Evolutionary conservation across 1,140 invertebrate species (phyloP), one percentile per base, ranked within the genome.

Genomic region (Tetraneura akinire): DNA sequence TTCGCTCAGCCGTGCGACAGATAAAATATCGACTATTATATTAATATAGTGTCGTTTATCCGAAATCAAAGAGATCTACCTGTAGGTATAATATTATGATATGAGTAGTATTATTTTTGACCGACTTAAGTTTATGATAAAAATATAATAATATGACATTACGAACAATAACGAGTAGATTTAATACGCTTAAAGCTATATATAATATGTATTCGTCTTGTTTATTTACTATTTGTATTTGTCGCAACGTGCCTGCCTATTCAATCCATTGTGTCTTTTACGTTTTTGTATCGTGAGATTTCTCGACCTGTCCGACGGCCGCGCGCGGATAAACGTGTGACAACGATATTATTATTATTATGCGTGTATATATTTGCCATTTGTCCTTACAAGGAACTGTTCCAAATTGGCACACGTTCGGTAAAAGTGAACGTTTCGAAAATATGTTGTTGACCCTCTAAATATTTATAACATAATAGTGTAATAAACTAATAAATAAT

Each of bases 381-480:
- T 74, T 53, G 49, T 37, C 71, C 71, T 55, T 76, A 76, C 71
- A 76, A 76, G 71, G 71, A 55, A 42, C n/a, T 23, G 71, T 29
- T 57, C 71, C 53, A 3, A 21, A 74, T 73, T 13, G 29, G 29
- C 51, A 57, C 29, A 23, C 51, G 18, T 55, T 42, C 71, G 51
- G 71, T 76, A 76, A 76, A 76, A 76, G 71, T 76, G 71, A 76
- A 76, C 71, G 71, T 76, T 57, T 76, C 29, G 11, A 51, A 51
- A n/a, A n/a, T n/a, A 51, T 51, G 68, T 29, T 23, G 64, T 68
- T 68, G 64, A 68, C 64, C 64, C 64, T 68, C 64, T 47, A n/a
- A 47, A 68, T 23, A 45, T 47, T n/a, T n/a, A n/a, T n/a, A n/a
- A n/a, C n/a, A n/a, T n/a, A n/a, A n/a, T n/a, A n/a, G n/a, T n/a